phyloP scores from a whole-genome alignment of 2,888 invertebrate species.

The Zeuzera pyrina region DNA sequence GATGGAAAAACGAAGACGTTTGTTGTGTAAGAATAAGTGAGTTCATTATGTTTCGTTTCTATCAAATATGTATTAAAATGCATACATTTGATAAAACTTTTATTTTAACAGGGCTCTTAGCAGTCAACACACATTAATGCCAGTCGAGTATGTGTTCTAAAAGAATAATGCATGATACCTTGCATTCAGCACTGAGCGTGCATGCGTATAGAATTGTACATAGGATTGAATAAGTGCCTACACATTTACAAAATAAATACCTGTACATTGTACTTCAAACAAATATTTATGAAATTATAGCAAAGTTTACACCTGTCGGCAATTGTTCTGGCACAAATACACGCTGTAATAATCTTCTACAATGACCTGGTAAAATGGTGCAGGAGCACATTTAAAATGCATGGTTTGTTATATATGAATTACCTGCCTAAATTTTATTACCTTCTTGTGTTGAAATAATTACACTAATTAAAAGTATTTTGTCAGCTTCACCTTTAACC shows the following conservation, averaged over 20 bases:
- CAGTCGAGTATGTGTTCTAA: conserved; percentile 71
- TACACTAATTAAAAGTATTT: conserved; percentile 24
- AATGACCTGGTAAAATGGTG: conserved; percentile 28
- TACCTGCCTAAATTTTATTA: conserved; percentile 34
- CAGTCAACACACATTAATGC: conserved; percentile 74
- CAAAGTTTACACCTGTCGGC: conserved; percentile 37
- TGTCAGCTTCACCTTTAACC: conserved; percentile 28
- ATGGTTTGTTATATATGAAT: conserved; percentile 40
- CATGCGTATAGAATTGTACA: conserved; percentile 61
- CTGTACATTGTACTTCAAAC: too few species aligned
- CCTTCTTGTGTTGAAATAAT: conserved; percentile 16
- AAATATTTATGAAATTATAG: conserved; percentile 23
- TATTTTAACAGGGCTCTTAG: conserved; percentile 73
- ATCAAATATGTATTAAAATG: conserved; percentile 53
- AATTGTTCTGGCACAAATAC: conserved; percentile 36
- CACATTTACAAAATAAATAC: conserved; percentile 41
- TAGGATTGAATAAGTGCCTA: conserved; percentile 36
- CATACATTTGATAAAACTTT: conserved; percentile 66
- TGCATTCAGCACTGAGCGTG: conserved; percentile 62
- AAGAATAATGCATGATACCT: conserved; percentile 66
- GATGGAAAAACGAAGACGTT: conserved; percentile 69
- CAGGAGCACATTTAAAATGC: conserved; percentile 43
- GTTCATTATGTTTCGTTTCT: conserved; percentile 63
- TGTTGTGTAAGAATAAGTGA: conserved; percentile 72
- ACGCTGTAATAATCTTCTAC: conserved; percentile 23